Evolutionary conservation across 2,797 vertebrate species (phyloP).

Genomic region (Pipistrellus nathusii): DNA sequence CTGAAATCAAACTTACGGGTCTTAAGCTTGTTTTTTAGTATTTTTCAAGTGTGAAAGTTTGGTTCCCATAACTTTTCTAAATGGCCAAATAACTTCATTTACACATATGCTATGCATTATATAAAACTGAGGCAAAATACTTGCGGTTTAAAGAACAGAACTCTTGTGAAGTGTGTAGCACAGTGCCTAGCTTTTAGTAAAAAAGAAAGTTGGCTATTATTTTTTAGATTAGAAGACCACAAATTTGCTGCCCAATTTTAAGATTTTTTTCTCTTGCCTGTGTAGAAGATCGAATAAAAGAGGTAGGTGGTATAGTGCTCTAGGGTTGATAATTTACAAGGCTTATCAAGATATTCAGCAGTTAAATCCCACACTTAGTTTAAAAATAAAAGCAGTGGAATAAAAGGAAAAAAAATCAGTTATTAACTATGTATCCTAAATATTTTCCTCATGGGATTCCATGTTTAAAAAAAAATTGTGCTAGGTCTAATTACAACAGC

Average conservation of each 20-base stretch:
- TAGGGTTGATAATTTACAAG: background rate
- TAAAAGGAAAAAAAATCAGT: background rate
- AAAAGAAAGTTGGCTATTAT: background rate
- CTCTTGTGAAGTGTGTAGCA: background rate
- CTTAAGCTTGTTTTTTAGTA: background rate
- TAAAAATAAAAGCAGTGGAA: slow-evolving; percentile 7
- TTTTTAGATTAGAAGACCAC: background rate
- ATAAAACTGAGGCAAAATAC: background rate
- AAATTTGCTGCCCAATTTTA: background rate
- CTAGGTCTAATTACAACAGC: background rate
- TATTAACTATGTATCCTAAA: background rate
- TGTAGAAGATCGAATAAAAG: background rate
- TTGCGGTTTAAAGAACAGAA: background rate
- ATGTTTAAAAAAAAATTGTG: background rate
- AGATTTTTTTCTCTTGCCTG: background rate
- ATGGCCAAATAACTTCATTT: background rate
- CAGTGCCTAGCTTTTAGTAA: background rate
- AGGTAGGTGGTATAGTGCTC: background rate
- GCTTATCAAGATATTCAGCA: background rate
- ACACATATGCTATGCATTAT: background rate
- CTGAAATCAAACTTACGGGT: background rate
- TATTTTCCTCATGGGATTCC: background rate
- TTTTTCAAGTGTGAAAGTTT: background rate
- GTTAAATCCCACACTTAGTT: background rate
- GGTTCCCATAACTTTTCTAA: background rate